phyloP scores from a whole-genome alignment of 2,113 vertebrate genomes.

The Phoenicopterus ruber region DNA sequence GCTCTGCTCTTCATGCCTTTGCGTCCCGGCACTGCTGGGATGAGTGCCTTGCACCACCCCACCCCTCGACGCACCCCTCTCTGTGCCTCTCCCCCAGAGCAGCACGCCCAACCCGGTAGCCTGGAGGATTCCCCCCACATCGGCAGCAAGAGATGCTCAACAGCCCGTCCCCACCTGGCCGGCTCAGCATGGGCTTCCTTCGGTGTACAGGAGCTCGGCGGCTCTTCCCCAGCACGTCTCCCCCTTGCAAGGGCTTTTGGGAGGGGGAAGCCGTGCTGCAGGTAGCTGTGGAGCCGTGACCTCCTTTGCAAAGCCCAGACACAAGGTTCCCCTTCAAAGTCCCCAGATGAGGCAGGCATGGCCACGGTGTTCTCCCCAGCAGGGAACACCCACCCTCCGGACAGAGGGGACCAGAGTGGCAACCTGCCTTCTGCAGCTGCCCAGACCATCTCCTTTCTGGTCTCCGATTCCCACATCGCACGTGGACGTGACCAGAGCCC shows the following conservation, averaged over 20 bases:
- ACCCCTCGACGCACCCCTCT: no score
- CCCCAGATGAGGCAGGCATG: accelerated
- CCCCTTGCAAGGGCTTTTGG: background rate
- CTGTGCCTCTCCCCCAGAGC: accelerated
- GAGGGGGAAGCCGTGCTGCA: background rate
- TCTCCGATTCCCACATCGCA: background rate
- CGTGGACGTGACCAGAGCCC: background rate
- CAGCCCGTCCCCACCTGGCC: accelerated
- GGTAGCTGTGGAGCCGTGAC: background rate
- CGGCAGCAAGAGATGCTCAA: background rate
- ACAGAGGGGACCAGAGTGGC: background rate
- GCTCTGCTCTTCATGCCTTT: background rate
- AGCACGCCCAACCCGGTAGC: background rate
- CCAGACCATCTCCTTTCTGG: background rate
- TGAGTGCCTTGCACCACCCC: background rate
- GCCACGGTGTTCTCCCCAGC: accelerated
- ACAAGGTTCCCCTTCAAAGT: background rate
- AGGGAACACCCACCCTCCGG: background rate
- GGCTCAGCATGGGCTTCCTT: background rate
- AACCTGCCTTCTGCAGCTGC: background rate
- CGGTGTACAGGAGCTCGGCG: background rate
- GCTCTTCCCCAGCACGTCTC: background rate
- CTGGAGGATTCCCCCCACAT: background rate
- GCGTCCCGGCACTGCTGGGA: background rate
- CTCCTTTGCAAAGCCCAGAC: background rate